Conservation (phyloP, 2,113 vertebrate genomes). For the Salvelinus namaycush region DNA sequence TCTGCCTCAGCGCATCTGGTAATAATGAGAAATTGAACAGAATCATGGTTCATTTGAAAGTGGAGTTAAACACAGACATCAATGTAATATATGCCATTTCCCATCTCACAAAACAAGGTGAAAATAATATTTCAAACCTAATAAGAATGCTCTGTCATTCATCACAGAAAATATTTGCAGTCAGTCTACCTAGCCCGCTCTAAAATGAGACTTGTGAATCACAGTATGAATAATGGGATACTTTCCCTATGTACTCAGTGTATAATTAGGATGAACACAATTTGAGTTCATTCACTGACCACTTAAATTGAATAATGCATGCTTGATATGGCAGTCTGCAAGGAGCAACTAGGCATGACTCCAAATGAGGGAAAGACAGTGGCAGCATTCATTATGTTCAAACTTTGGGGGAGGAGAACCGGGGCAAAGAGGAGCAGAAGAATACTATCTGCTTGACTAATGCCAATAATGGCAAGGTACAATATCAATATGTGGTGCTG, state of each 20-base stretch:
- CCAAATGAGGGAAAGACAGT: constrained; percentile 12
- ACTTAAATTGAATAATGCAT: constrained; percentile 24
- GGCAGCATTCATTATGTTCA: constrained; percentile 10
- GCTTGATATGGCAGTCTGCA: neutral
- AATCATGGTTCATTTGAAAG: neutral
- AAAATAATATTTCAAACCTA: neutral
- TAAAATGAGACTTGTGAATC: neutral
- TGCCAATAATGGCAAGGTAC: neutral
- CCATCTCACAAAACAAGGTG: neutral
- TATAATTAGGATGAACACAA: constrained; percentile 13
- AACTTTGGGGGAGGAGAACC: neutral
- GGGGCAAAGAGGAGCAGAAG: neutral
- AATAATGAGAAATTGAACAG: neutral
- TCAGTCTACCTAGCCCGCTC: neutral
- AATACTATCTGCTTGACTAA: neutral
- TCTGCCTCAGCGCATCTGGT: neutral
- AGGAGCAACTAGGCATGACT: constrained; percentile 15
- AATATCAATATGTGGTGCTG: neutral
- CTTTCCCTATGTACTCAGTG: neutral
- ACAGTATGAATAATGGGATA: neutral
- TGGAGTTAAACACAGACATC: neutral
- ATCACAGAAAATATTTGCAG: neutral
- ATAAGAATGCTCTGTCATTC: neutral
- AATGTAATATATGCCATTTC: neutral
- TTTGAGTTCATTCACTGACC: constrained; percentile 15